Evolutionary conservation across 2,888 invertebrate genomes (phyloP), one percentile per base, ranked within the genome.

Genomic region (Tinea pellionella): DNA sequence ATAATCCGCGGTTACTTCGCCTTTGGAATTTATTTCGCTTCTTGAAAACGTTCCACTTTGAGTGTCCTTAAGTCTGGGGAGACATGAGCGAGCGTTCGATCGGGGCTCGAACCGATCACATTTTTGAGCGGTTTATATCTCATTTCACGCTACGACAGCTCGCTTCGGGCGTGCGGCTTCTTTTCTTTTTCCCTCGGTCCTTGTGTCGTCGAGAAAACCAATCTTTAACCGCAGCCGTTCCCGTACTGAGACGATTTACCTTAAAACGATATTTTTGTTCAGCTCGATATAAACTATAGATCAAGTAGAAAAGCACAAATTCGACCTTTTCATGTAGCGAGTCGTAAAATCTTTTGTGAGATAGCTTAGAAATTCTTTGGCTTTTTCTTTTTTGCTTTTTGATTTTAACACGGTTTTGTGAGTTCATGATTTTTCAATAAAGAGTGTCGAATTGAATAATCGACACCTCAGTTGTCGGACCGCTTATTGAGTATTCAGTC

Each of bases 61-160:
- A 7, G 51, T 51, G 16, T 53, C 24, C 6, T 47, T 9, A 53
- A 24, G 53, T 53, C 53, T 24, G 53, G 18, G 24, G 53, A 53
- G 53, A 53, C 24, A 47, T 47, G 47, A 47, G 15, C 47, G 13
- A 47, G 47, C 47, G 47, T 9, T 24, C 53, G 53, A 18, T 53
- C 53, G 24, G n/a, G 69, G 67, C 69, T 69, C 67, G 66, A 72
- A 70, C 67, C 70, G 72, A 77, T 78, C 73, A 71, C 72, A 75
- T 78, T 83, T 84, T 81, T 77, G 76, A 79, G 66, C 75, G 73
- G 71, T 76, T 77, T 79, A 80, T 78, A 80, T 80, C 77, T 80
- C 73, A 80, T 84, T 84, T 83, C 75, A 78, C 77, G 79, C 73
- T 68, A 73, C 73, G 73, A 76, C 77, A 79, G 77, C 74, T 78